These are phyloP conservation scores for Melanostigma gelatinosum DNA, from an alignment of 2,113 vertebrate genomes.

Conservation along the genomic window DNA sequence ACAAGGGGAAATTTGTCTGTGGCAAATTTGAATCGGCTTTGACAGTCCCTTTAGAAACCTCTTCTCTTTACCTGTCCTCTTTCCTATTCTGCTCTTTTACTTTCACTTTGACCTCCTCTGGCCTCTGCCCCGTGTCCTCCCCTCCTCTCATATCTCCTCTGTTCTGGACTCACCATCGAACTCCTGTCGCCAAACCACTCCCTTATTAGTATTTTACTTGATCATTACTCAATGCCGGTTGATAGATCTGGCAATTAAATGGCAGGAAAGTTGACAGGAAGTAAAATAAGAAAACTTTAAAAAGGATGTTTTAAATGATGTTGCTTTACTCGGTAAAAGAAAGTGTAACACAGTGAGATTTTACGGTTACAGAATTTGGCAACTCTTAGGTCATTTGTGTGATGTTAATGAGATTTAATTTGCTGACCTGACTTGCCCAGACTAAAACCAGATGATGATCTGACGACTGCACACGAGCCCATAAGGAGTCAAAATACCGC, in stretches of 20 bases:
- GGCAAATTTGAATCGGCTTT: conserved; percentile 24
- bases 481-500: neutral
- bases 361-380: neutral
- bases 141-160: neutral
- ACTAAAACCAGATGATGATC: neutral
- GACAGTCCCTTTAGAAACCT: conserved; percentile 11
- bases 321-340: neutral
- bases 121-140: neutral
- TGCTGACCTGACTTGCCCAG: neutral
- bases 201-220: neutral
- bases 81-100: neutral
- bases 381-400: neutral
- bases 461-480: neutral
- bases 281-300: neutral
- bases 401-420: neutral
- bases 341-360: neutral
- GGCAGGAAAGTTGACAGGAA: neutral
- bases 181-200: neutral
- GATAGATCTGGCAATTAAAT: neutral
- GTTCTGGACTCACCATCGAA: neutral
- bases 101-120: neutral
- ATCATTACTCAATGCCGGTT: neutral
- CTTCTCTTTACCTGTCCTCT: conserved; percentile 4
- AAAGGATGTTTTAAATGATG: neutral
- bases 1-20: no score